These are phyloP conservation scores for Meles meles DNA, from an alignment of 2,113 vertebrate genomes.

Conservation along the genomic window DNA sequence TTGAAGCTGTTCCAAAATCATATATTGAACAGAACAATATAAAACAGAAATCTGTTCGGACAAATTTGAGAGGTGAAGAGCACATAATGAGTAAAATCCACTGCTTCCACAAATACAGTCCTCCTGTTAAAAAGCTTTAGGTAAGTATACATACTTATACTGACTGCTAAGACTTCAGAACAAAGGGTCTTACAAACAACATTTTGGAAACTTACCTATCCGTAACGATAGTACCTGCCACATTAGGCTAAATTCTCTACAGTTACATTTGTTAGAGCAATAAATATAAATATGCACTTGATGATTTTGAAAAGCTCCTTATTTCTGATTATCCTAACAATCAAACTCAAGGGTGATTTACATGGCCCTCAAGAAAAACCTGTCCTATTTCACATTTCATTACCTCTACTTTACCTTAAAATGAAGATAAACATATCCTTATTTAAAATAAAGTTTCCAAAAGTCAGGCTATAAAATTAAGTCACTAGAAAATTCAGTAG, in stretches of 20 bases:
- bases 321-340: not conserved
- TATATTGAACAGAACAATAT: not conserved
- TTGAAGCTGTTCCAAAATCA: not conserved
- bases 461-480: not conserved
- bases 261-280: not conserved
- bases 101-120: not conserved
- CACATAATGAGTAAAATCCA: not conserved
- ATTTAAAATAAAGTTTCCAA: not conserved
- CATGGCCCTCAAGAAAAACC: not conserved
- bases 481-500: not conserved
- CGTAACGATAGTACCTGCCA: not conserved
- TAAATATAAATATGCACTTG: not conserved
- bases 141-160: not conserved
- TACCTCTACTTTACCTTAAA: not conserved
- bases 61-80: not conserved
- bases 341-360: not conserved
- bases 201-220: not conserved
- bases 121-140: not conserved
- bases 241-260: not conserved
- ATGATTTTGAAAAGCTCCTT: not conserved
- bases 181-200: not conserved
- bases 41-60: not conserved
- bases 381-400: not conserved
- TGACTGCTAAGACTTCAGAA: not conserved
- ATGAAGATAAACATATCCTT: not conserved